Evolutionary conservation across 2,797 vertebrate genomes (phyloP).

Genomic region (Poeciliopsis presidionis): DNA sequence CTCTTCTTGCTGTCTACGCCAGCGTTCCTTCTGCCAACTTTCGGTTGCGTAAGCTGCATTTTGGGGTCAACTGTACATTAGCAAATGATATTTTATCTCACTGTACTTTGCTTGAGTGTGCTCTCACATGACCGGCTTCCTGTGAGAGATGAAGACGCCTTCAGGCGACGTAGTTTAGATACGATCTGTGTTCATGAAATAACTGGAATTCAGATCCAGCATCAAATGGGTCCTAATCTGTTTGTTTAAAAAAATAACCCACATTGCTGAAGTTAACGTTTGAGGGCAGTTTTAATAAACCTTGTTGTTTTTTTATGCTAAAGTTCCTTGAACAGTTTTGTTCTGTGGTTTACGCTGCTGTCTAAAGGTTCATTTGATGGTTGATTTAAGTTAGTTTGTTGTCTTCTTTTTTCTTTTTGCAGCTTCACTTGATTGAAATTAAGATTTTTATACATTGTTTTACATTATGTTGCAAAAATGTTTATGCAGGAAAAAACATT

Average conservation of each 20-base stretch:
- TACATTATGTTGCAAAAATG: neutral
- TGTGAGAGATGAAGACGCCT: slow-evolving; percentile 29
- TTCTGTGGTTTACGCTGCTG: neutral
- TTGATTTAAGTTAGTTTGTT: too few relatives aligned
- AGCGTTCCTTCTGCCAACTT: slow-evolving; percentile 24
- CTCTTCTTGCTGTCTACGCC: slow-evolving; percentile 13
- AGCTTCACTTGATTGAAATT: neutral
- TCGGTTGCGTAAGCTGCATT: slow-evolving; percentile 38
- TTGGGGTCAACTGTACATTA: slow-evolving; percentile 29
- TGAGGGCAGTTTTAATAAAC: neutral
- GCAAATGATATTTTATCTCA: slow-evolving; percentile 47
- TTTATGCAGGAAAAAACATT: neutral
- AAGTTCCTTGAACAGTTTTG: neutral
- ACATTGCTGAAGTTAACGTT: neutral
- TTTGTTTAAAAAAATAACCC: neutral
- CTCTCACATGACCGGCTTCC: slow-evolving; percentile 44
- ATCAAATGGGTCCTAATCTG: neutral
- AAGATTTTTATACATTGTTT: neutral
- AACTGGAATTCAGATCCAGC: neutral
- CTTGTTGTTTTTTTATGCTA: neutral
- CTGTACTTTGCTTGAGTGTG: slow-evolving; percentile 16
- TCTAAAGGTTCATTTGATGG: too few relatives aligned
- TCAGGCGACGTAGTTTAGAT: slow-evolving; percentile 38
- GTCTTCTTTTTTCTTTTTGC: too few relatives aligned
- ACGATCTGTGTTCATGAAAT: slow-evolving; percentile 36